A percentile compares a stretch with the other conserved stretches of the same genome.
phyloP scores from a whole-genome alignment of 1,140 invertebrate species.

The Hylaeus anthracinus region DNA sequence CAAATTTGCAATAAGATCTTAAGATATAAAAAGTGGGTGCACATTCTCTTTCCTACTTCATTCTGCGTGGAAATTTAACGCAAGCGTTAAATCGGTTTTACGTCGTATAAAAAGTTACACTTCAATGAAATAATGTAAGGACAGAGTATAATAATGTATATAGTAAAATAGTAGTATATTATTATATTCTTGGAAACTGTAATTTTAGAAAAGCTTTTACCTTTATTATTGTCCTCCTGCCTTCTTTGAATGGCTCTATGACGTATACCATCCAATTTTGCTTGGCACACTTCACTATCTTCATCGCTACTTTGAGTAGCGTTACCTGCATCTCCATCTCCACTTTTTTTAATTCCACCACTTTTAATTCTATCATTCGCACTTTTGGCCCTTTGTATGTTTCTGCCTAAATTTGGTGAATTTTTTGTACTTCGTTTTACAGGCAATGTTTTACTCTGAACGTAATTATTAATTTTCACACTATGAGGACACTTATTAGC shows the following conservation, averaged over 20 bases:
- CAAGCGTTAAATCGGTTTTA: too few relatives aligned
- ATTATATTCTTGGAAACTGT: background rate
- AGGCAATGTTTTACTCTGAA: constrained; percentile 75
- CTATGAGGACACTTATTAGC: constrained; percentile 72
- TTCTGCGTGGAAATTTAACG: too few relatives aligned
- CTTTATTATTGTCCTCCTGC: constrained; percentile 79
- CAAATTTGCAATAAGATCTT: too few relatives aligned
- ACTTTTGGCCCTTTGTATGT: constrained; percentile 67
- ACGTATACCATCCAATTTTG: constrained; percentile 83
- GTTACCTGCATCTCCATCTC: constrained; percentile 58
- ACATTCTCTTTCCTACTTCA: too few relatives aligned
- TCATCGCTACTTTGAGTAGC: constrained; percentile 79
- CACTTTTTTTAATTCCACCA: constrained; percentile 61
- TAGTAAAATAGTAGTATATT: background rate
- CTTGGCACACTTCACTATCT: constrained; percentile 83
- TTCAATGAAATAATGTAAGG: background rate
- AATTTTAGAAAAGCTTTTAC: constrained; percentile 62
- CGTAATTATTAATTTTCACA: constrained; percentile 78
- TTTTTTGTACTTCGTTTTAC: constrained; percentile 68
- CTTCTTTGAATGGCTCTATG: constrained; percentile 82
- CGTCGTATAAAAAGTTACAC: too few relatives aligned
- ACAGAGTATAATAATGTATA: background rate
- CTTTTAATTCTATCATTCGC: constrained; percentile 67
- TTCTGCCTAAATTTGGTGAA: constrained; percentile 72
- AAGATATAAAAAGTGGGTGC: too few relatives aligned